Evolutionary conservation across 2,797 vertebrate species (phyloP).

Genomic region (Balearica regulorum): DNA sequence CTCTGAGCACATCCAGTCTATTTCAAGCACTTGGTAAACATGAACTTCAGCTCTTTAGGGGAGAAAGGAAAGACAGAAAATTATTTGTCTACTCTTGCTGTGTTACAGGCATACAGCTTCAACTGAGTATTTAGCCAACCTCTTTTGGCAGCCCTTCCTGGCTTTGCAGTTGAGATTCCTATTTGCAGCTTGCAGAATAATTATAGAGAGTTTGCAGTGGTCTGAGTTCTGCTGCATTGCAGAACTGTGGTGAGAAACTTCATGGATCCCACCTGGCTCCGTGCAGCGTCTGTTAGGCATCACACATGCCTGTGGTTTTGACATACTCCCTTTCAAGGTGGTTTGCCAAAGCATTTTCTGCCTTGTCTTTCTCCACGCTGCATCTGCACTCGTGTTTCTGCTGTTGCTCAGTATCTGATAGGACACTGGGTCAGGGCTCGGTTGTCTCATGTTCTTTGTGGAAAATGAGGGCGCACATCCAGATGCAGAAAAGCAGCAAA

Average conservation of each 20-base stretch:
- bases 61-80: not conserved
- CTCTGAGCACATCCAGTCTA: not conserved
- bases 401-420: fast-evolving
- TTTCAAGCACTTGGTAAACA: not conserved
- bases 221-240: not conserved
- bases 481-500: not conserved
- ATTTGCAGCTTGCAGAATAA: not conserved
- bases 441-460: not conserved
- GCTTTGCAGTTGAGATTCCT: not conserved
- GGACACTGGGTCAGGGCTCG: not conserved
- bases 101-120: not conserved
- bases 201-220: not conserved
- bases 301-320: not conserved
- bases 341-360: not conserved
- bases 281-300: fast-evolving
- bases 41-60: not conserved
- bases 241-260: not conserved
- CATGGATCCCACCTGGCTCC: not conserved
- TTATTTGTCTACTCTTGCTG: not conserved
- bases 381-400: not conserved
- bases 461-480: not conserved
- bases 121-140: not conserved
- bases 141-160: not conserved
- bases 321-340: not conserved
- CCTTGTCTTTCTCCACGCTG: not conserved